Base-by-base conservation (phyloP, 1,140 invertebrate species). In the Physella acuta region DNA sequence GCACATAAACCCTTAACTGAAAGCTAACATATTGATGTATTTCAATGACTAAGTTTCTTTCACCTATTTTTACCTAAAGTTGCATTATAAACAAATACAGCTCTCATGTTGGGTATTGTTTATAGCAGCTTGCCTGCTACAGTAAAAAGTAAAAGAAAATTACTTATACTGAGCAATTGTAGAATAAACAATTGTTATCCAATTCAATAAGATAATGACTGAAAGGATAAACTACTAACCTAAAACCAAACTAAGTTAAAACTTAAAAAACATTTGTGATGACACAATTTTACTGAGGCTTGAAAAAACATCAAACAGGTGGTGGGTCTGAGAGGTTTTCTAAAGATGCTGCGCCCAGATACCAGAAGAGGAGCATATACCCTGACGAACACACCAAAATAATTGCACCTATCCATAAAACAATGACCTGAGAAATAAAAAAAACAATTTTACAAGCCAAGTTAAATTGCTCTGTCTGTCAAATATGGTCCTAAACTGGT, bases 361-460 rank as follows among this genome's bases (percentile, higher is more conserved):
- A 65, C 63, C 63, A 65, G 49, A 31, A 26, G 8, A 65, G 33
- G 11, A 65, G 31, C 26, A 53, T 24, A 31, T 31, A 53, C 8
- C 36, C n/a, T 11, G 26, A 30, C 1, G 63, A 53, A 1, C 36
- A 16, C 26, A 33, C 3, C n/a, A 36, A 33, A 53, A 65, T 55
- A 16, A 16, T 51, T 20, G 26, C 5, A 53, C 63, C 63, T 20
- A 65, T 37, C 3, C n/a, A 31, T 1, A 65, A n/a, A 34, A 53
- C 34, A 36, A 65, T 65, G 14, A 17, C 33, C 63, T 65, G 63
- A 4, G 34, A 36, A 3, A 31, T 24, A 26, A 55, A n/a, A 33
- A 26, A 65, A 53, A 55, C 20, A 53, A 33, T 11, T 14, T 30
- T 24, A 55, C 20, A 20, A 8, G 11, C 28, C 5, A 14, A 8